Evolutionary conservation across 1,140 invertebrate species (phyloP).

Genomic region (Diabrotica undecimpunctata): DNA sequence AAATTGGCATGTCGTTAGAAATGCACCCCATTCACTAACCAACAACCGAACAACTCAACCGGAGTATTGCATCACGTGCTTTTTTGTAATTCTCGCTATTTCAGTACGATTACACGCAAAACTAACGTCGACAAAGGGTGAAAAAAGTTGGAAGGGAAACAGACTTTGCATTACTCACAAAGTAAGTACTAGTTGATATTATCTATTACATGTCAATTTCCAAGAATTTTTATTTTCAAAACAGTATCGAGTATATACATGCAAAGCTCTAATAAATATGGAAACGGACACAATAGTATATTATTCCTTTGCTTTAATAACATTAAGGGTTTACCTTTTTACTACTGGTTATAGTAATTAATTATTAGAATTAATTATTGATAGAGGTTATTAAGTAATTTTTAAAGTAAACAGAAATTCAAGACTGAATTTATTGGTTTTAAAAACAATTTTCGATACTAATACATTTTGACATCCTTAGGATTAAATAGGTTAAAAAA

Average conservation of each 20-base stretch:
- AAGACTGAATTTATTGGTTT: too few species aligned
- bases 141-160: background rate
- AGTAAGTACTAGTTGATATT: background rate
- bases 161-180: background rate
- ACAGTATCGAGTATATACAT: background rate
- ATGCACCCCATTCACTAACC: background rate
- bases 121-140: background rate
- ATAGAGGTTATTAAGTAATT: too few species aligned
- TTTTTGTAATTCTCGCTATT: background rate
- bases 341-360: too few species aligned
- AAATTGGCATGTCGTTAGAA: background rate
- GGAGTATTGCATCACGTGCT: conserved; percentile 2
- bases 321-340: too few species aligned
- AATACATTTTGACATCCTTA: too few species aligned
- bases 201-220: background rate
- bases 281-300: too few species aligned
- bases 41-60: background rate
- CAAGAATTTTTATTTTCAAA: background rate
- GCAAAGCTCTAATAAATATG: background rate
- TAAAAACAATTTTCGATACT: too few species aligned
- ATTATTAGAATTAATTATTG: too few species aligned
- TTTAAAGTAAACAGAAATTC: too few species aligned
- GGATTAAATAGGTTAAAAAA: too few species aligned
- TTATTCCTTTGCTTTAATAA: too few species aligned
- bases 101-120: background rate